These are phyloP conservation scores for Adrianichthys oophorus DNA, from an alignment of 2,797 vertebrate species.

Conservation along the genomic window DNA sequence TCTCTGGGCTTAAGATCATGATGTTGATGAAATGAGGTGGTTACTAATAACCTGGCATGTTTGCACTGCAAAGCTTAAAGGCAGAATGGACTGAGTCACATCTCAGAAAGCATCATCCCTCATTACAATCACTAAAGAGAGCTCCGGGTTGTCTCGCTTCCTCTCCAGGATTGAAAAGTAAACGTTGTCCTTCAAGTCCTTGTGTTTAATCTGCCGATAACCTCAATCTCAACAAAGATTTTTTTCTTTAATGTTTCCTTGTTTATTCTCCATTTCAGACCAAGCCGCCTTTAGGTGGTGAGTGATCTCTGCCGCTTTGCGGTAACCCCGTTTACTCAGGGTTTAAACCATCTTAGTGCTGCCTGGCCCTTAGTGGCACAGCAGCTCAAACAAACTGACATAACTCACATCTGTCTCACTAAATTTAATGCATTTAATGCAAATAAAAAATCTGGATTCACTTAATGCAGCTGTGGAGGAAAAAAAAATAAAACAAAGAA, in stretches of 20 bases:
- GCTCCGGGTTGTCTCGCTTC: constrained; percentile 4
- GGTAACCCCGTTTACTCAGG: constrained; percentile 37
- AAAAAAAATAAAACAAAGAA: constrained; percentile 18
- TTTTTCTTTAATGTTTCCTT: neutral
- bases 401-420: constrained; percentile 15
- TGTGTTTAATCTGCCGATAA: neutral
- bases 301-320: constrained; percentile 10
- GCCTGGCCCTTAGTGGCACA: constrained; percentile 12
- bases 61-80: constrained; percentile 5
- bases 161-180: constrained; percentile 5
- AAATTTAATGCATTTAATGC: constrained; percentile 33
- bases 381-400: constrained; percentile 1
- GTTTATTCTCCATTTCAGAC: constrained; percentile 12
- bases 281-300: constrained; percentile 3
- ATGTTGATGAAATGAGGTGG: constrained; percentile 4
- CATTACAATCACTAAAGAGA: constrained; percentile 31
- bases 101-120: constrained; percentile 24
- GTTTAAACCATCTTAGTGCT: constrained; percentile 23
- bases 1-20: neutral
- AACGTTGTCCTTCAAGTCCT: constrained; percentile 10
- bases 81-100: constrained; percentile 30
- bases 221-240: too few relatives aligned
- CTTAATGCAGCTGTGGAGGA: constrained; percentile 36
- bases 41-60: neutral
- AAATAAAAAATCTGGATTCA: constrained; percentile 23